These are phyloP conservation scores for Stichopus chloronotus DNA, from an alignment of 35 echinoderm and acorn worm species.

Conservation along the genomic window DNA sequence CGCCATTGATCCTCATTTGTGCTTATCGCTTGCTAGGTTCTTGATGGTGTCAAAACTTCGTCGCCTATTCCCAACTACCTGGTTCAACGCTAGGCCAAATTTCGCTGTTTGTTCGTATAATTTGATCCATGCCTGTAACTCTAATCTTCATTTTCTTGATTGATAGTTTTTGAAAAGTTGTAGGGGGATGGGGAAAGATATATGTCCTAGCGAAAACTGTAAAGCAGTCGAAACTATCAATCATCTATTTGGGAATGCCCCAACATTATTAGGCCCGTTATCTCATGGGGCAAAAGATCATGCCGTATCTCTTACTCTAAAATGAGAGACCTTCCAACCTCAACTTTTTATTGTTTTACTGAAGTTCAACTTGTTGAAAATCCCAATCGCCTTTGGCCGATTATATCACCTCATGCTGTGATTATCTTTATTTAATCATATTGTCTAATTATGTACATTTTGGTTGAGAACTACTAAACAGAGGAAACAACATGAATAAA, in stretches of 20 bases:
- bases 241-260: neutral
- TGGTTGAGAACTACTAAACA: no score
- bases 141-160: neutral
- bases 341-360: no score
- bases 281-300: neutral
- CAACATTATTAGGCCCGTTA: neutral
- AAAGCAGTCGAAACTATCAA: neutral
- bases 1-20: neutral
- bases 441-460: no score
- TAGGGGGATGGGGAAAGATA: neutral
- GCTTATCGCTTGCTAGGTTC: neutral
- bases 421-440: no score
- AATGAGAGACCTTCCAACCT: no score
- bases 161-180: neutral
- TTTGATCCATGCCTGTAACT: neutral
- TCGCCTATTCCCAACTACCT: neutral
- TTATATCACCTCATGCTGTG: no score
- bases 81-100: neutral
- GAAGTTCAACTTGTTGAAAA: no score
- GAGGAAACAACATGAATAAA: no score
- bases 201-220: neutral
- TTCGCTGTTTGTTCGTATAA: neutral
- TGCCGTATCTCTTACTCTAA: no score
- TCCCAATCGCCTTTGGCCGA: no score
- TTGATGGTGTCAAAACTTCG: neutral